phyloP scores from a whole-genome alignment of 2,797 vertebrate genomes.

The Argya squamiceps region DNA sequence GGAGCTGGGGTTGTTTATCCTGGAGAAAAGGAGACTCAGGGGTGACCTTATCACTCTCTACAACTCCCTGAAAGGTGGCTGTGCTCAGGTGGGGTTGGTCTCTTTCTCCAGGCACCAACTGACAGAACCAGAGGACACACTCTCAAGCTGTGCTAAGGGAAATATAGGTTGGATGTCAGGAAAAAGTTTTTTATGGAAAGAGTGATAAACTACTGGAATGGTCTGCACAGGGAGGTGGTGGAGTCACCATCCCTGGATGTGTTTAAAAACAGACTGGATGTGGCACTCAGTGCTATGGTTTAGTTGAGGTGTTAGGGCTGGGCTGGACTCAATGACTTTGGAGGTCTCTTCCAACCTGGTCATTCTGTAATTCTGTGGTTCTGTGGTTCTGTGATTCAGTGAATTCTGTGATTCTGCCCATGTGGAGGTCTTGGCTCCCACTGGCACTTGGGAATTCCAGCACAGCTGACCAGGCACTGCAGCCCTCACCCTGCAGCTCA shows the following conservation, averaged over 20 bases:
- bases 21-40: background rate
- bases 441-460: background rate
- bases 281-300: background rate
- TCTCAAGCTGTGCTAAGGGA: background rate
- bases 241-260: background rate
- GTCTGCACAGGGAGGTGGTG: background rate
- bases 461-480: accelerated
- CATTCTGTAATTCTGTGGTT: background rate
- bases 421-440: background rate
- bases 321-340: background rate
- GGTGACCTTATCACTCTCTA: background rate
- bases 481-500: background rate
- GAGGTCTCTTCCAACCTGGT: background rate
- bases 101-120: background rate
- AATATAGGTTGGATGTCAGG: background rate
- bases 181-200: background rate
- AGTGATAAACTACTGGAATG: background rate
- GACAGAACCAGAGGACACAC: background rate
- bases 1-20: background rate
- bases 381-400: too few species aligned
- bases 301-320: background rate
- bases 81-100: background rate
- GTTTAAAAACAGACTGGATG: background rate
- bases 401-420: background rate
- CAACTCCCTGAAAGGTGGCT: background rate